Conservation (phyloP, 2,888 invertebrate genomes). For the Eustalomyia histrio region DNA sequence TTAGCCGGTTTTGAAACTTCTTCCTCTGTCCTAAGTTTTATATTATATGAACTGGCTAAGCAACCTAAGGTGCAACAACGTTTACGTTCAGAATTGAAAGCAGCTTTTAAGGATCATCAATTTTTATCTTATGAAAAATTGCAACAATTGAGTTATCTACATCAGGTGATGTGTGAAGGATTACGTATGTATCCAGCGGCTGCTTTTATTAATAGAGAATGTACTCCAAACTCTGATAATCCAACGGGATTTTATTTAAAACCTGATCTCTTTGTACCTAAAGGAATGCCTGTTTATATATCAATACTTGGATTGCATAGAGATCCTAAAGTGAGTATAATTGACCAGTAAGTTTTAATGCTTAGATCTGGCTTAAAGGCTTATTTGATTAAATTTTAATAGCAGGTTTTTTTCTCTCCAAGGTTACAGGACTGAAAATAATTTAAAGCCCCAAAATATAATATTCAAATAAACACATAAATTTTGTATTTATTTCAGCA, state of each 20-base stretch:
- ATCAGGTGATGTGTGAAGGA: conserved; percentile 77
- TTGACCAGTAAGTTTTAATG: too few relatives aligned
- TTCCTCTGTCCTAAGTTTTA: conserved; percentile 78
- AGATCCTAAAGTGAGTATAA: conserved; percentile 72
- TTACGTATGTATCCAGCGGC: conserved; percentile 77
- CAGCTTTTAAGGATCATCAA: conserved; percentile 11
- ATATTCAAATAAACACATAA: neutral
- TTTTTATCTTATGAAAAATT: conserved; percentile 75
- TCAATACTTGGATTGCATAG: conserved; percentile 75
- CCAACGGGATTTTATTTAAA: conserved; percentile 69
- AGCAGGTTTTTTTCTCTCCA: too few relatives aligned
- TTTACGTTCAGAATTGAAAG: conserved; percentile 76
- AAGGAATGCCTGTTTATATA: conserved; percentile 76
- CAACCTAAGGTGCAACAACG: conserved; percentile 76
- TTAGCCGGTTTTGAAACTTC: conserved; percentile 77
- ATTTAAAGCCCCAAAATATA: neutral
- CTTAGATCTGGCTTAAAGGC: too few relatives aligned
- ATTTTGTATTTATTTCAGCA: conserved; percentile 67
- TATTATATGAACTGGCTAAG: conserved; percentile 78
- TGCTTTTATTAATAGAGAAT: conserved; percentile 76
- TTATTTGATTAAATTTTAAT: too few relatives aligned
- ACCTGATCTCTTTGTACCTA: conserved; percentile 73
- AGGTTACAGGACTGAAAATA: neutral
- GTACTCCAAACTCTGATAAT: conserved; percentile 65
- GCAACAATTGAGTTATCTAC: conserved; percentile 77